Evolutionary conservation across 2,888 invertebrate species (phyloP).

Genomic region (Sesia apiformis): DNA sequence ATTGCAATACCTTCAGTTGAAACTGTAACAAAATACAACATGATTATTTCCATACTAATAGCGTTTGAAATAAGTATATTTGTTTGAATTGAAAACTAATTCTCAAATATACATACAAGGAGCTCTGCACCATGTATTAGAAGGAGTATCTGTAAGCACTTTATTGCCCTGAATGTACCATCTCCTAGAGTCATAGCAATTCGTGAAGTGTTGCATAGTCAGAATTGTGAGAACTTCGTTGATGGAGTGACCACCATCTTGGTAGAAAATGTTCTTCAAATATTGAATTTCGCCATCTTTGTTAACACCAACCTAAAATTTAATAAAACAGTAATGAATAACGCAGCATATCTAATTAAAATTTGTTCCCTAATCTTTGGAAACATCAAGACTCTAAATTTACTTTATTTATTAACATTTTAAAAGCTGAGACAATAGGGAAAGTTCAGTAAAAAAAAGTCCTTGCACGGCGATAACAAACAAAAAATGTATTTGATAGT

Average conservation of each 20-base stretch:
- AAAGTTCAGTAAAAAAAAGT: neutral
- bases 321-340: too few species aligned
- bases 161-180: conserved; percentile 71
- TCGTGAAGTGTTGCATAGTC: conserved; percentile 48
- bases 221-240: conserved; percentile 60
- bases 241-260: conserved; percentile 61
- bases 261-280: conserved; percentile 69
- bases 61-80: too few species aligned
- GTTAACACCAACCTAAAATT: conserved; percentile 72
- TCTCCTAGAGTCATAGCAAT: conserved; percentile 71
- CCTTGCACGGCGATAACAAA: too few species aligned
- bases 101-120: conserved; percentile 65
- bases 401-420: neutral
- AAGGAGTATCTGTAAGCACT: conserved; percentile 78
- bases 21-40: conserved; percentile 36
- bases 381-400: neutral
- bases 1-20: conserved; percentile 77
- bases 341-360: too few species aligned
- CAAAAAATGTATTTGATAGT: neutral
- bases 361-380: too few species aligned
- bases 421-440: neutral
- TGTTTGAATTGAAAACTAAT: neutral
- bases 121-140: conserved; percentile 81
- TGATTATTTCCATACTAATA: too few species aligned
- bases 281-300: conserved; percentile 78